Evolutionary conservation across 1,140 invertebrate genomes (phyloP).

Genomic region (Eulimnadia texana): DNA sequence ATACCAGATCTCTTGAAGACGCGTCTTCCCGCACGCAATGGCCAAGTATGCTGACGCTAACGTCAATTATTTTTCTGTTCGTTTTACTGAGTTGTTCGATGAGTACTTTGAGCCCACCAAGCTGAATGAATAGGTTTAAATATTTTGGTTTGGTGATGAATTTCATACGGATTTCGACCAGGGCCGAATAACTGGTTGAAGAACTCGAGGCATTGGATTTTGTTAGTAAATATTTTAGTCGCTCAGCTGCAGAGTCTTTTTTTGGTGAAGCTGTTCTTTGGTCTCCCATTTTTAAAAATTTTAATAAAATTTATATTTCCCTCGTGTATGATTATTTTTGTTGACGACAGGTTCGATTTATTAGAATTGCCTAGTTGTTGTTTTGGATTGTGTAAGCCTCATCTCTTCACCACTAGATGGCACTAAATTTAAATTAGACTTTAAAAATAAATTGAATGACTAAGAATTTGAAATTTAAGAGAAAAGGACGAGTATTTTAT

Average conservation of each 20-base stretch:
- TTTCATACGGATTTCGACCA: neutral
- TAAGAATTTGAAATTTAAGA: no score
- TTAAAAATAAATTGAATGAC: no score
- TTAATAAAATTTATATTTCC: no score
- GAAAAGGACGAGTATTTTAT: no score
- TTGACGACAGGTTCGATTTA: no score
- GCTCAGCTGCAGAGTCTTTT: neutral
- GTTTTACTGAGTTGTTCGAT: neutral
- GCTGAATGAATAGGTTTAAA: neutral
- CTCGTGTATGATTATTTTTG: no score
- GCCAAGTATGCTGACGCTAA: constrained; percentile 6
- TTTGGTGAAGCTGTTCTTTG: neutral
- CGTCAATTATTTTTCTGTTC: constrained; percentile 6
- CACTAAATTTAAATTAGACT: no score
- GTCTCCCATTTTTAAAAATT: neutral
- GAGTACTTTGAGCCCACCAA: neutral
- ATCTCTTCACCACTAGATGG: no score
- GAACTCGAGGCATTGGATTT: neutral
- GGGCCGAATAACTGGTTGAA: neutral
- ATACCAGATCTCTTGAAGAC: neutral
- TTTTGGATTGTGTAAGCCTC: no score
- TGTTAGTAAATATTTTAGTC: neutral
- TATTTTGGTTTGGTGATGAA: constrained; percentile 4
- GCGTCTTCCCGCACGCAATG: constrained; percentile 2
- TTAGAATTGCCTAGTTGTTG: no score